Conservation (phyloP, 1,140 invertebrate genomes). For the Panagrolaimus sp. region DNA sequence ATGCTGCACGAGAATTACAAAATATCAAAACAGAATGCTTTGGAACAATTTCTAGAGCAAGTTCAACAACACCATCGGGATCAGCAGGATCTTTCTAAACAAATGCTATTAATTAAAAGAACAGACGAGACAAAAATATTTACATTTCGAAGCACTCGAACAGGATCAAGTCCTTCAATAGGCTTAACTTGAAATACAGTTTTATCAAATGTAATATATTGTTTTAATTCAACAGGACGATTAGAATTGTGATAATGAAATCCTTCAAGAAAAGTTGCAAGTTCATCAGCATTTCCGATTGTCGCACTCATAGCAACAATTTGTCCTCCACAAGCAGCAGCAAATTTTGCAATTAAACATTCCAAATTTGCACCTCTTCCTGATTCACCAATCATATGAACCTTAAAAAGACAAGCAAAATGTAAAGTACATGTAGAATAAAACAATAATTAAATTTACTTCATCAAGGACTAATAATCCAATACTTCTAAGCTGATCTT, state of each 20-base stretch:
- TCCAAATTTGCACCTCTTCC: slow-evolving; percentile 76
- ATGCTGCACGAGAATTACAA: slow-evolving; percentile 83
- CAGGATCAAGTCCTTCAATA: not conserved
- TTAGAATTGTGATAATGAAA: slow-evolving; percentile 78
- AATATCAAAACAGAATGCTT: slow-evolving; percentile 83
- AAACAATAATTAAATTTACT: slow-evolving; percentile 60
- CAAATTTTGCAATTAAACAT: slow-evolving; percentile 73
- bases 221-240: slow-evolving; percentile 67
- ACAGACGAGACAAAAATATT: not conserved
- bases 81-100: slow-evolving; percentile 27
- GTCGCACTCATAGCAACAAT: slow-evolving; percentile 95
- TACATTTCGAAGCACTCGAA: not conserved
- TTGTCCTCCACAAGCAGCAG: slow-evolving; percentile 63
- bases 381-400: slow-evolving; percentile 84
- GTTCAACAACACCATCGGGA: slow-evolving; percentile 52
- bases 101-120: not conserved
- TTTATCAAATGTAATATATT: slow-evolving; percentile 18
- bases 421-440: no score
- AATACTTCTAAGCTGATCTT: slow-evolving; percentile 68
- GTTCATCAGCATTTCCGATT: slow-evolving; percentile 79
- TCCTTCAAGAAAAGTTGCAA: slow-evolving; percentile 65
- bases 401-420: slow-evolving; percentile 46
- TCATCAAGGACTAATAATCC: slow-evolving; percentile 86
- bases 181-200: not conserved
- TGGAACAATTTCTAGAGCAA: slow-evolving; percentile 79